phyloP scores from a whole-genome alignment of 2,113 vertebrate species.

The Cromileptes altivelis region DNA sequence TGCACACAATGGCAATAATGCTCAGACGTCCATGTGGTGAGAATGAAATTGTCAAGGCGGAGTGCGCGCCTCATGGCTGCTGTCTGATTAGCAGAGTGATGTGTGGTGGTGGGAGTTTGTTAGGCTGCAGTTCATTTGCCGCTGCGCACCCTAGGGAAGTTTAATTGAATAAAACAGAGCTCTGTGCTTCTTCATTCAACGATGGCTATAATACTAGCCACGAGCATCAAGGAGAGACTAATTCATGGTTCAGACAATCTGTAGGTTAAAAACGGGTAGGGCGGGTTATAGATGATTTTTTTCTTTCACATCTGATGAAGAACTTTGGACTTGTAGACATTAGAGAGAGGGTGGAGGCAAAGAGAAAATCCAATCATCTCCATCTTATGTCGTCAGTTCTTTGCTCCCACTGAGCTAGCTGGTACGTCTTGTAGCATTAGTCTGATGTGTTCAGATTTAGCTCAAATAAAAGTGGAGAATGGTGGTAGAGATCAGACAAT shows the following conservation, averaged over 20 bases:
- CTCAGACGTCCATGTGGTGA: constrained; percentile 10
- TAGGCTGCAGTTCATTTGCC: constrained; percentile 77
- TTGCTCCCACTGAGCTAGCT: constrained; percentile 21
- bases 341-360: not conserved
- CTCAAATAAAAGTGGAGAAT: constrained; percentile 40
- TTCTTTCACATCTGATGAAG: constrained; percentile 8
- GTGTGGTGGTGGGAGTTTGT: constrained; percentile 75
- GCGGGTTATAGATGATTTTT: not conserved
- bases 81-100: constrained; percentile 77
- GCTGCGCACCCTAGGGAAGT: constrained; percentile 62
- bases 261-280: not conserved
- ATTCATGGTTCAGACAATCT: constrained; percentile 18
- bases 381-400: constrained; percentile 15
- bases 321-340: not conserved
- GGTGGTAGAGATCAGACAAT: constrained; percentile 24
- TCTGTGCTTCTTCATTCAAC: constrained; percentile 57
- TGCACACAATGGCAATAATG: constrained; percentile 1
- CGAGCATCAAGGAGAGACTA: constrained; percentile 15
- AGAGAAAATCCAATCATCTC: constrained; percentile 19
- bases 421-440: constrained; percentile 49
- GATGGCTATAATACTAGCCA: constrained; percentile 51
- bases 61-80: constrained; percentile 47
- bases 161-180: constrained; percentile 76
- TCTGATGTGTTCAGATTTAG: constrained; percentile 61
- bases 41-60: constrained; percentile 38